Percentiles rank a stretch among this genome's conserved stretches.
Conservation (phyloP, 1,140 invertebrate species). For the Saccostrea glomerata region DNA sequence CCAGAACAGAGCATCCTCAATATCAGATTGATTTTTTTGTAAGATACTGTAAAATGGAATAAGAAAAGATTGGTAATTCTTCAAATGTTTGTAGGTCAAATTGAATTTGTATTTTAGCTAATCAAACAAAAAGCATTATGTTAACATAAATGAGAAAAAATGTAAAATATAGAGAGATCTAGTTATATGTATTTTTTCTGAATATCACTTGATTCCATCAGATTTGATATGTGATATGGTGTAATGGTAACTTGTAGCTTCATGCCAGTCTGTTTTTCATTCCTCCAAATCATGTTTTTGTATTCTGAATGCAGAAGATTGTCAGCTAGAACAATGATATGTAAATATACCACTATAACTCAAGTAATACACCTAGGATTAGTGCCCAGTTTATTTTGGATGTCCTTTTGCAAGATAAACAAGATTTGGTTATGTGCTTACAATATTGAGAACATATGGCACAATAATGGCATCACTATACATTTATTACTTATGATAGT, state of each 20-base stretch:
- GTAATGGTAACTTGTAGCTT: neutral
- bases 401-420: neutral
- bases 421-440: neutral
- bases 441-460: neutral
- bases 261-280: neutral
- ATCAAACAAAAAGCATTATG: neutral
- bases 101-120: neutral
- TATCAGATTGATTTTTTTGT: neutral
- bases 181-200: neutral
- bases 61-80: too few relatives aligned
- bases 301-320: neutral
- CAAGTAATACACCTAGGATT: neutral
- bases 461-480: neutral
- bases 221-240: neutral
- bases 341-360: neutral
- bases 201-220: neutral
- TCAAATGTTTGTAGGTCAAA: too few relatives aligned
- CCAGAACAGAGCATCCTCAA: neutral
- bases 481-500: neutral
- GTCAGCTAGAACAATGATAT: neutral
- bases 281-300: neutral
- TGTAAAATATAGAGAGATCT: neutral
- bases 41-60: too few relatives aligned
- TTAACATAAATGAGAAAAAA: neutral
- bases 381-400: neutral